These are phyloP conservation scores for Crocallis elinguaria DNA, from an alignment of 2,888 invertebrate genomes.

Conservation along the genomic window DNA sequence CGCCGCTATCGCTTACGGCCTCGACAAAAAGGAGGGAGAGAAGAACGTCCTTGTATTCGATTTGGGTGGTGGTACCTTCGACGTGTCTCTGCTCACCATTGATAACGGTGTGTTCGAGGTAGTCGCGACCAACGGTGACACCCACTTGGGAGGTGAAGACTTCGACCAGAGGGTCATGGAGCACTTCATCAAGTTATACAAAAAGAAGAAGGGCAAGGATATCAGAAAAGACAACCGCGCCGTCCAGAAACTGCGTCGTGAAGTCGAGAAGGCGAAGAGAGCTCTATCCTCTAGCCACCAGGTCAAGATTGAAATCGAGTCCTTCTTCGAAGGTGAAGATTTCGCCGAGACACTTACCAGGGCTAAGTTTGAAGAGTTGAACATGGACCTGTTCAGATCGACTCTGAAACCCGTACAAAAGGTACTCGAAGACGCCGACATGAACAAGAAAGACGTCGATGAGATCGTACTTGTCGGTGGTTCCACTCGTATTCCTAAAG, in stretches of 20 bases:
- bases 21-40: slow-evolving; percentile 98
- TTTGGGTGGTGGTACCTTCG: slow-evolving; percentile 99
- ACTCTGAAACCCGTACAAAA: slow-evolving; percentile 98
- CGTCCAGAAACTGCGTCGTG: slow-evolving; percentile 97
- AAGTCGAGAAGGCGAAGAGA: slow-evolving; percentile 98
- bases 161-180: slow-evolving; percentile 99
- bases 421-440: slow-evolving; percentile 98
- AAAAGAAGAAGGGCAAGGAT: slow-evolving; percentile 99
- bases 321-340: slow-evolving; percentile 98
- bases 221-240: slow-evolving; percentile 97
- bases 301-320: slow-evolving; percentile 99
- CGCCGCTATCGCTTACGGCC: slow-evolving; percentile 98
- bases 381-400: slow-evolving; percentile 96
- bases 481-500: slow-evolving; percentile 99
- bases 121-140: slow-evolving; percentile 96
- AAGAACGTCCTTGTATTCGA: slow-evolving; percentile 99
- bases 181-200: slow-evolving; percentile 99
- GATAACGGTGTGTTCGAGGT: slow-evolving; percentile 99
- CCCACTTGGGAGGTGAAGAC: slow-evolving; percentile 99
- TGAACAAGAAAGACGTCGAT: slow-evolving; percentile 99
- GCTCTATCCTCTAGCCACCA: slow-evolving; percentile 97
- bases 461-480: slow-evolving; percentile 99
- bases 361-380: slow-evolving; percentile 99
- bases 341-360: slow-evolving; percentile 99
- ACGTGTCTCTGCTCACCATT: slow-evolving; percentile 98